A percentile compares a stretch with the other conserved stretches of the same genome.
These are phyloP conservation scores for Clamator glandarius DNA, from an alignment of 2,797 vertebrate genomes.

Conservation along the genomic window DNA sequence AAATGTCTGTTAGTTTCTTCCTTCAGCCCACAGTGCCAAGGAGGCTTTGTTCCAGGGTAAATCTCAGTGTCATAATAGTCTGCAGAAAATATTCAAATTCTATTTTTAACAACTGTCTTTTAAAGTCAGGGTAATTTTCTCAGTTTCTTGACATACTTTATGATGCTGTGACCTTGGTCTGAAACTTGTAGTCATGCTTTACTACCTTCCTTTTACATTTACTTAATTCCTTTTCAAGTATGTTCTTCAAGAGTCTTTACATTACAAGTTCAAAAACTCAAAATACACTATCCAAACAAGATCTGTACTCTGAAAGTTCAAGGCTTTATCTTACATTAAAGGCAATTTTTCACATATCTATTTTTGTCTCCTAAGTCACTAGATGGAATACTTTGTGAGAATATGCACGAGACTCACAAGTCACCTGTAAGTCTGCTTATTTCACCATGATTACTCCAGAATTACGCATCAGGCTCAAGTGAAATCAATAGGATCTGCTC, in stretches of 20 bases:
- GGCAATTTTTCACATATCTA: not conserved
- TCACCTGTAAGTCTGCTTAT: not conserved
- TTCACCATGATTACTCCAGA: not conserved
- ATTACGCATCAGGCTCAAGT: not conserved
- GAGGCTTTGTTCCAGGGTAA: not conserved
- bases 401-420: not conserved
- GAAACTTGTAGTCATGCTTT: not conserved
- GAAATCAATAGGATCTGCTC: not conserved
- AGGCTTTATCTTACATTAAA: not conserved
- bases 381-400: not conserved
- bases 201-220: not conserved
- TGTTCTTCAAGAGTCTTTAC: not conserved
- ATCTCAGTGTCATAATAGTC: not conserved
- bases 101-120: not conserved
- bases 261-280: not conserved
- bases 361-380: conserved; percentile 28
- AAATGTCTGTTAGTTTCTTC: not conserved
- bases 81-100: not conserved
- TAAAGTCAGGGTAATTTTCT: not conserved
- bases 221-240: not conserved
- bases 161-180: not conserved
- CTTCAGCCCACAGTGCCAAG: not conserved
- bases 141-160: not conserved
- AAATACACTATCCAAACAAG: not conserved
- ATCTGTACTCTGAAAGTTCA: not conserved